Evolutionary conservation across 2,888 invertebrate species (phyloP).

Genomic region (Tiliacea aurago): DNA sequence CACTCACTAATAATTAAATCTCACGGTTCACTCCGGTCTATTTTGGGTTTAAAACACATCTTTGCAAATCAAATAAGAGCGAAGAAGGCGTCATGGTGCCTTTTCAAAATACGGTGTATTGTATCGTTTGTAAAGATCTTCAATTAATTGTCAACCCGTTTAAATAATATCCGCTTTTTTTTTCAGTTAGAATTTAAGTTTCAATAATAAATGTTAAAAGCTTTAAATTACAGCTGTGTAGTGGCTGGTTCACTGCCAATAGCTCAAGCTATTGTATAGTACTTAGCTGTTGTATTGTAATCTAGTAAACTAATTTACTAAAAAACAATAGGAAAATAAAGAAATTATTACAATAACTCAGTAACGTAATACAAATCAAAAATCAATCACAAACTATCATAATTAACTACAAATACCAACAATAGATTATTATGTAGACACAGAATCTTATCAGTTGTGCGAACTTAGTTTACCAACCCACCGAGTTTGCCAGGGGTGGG

Average conservation of each 20-base stretch:
- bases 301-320: not conserved
- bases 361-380: not conserved
- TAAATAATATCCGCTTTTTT: no score
- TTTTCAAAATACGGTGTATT: not conserved
- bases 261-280: not conserved
- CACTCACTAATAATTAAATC: not conserved
- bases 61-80: not conserved
- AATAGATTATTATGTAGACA: not conserved
- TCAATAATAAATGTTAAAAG: not conserved
- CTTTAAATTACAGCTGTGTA: not conserved
- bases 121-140: constrained; percentile 1
- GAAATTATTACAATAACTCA: not conserved
- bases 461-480: not conserved
- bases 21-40: not conserved
- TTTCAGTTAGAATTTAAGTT: not conserved
- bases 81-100: not conserved
- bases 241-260: not conserved
- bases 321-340: not conserved
- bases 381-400: not conserved
- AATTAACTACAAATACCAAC: not conserved
- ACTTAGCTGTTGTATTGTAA: not conserved
- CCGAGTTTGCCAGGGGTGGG: not conserved
- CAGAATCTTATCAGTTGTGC: not conserved
- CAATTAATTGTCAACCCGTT: not conserved
- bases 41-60: not conserved